These are phyloP conservation scores for Turnix velox DNA, from an alignment of 2,113 vertebrate species.

Conservation along the genomic window DNA sequence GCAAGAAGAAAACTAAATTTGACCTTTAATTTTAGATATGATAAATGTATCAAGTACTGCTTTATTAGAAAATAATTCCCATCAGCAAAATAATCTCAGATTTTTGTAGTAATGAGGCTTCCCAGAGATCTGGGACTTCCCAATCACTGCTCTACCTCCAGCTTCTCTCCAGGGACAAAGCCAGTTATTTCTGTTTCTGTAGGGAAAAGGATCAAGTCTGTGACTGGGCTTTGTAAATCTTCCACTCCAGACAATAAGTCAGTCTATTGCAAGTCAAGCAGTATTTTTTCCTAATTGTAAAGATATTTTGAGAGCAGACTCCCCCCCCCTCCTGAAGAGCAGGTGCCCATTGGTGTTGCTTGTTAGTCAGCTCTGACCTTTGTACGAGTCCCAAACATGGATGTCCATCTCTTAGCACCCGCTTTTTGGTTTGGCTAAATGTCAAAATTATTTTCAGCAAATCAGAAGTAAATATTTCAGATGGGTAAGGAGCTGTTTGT, in stretches of 20 bases:
- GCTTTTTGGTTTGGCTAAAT: neutral
- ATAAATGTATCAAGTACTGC: neutral
- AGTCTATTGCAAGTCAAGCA: neutral
- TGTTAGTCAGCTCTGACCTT: neutral
- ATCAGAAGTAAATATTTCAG: neutral
- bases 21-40: neutral
- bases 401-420: neutral
- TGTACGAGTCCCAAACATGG: rapidly evolving
- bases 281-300: neutral
- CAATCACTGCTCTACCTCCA: neutral
- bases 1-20: neutral
- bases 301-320: neutral
- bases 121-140: neutral
- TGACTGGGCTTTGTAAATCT: neutral
- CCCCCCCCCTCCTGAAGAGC: rapidly evolving
- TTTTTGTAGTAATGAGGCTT: neutral
- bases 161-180: neutral
- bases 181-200: neutral
- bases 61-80: neutral
- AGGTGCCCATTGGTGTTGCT: neutral
- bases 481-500: neutral
- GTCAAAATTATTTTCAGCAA: constrained; percentile 24
- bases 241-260: neutral
- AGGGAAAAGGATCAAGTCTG: neutral
- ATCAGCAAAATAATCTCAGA: neutral